Percentiles rank a stretch among this genome's conserved stretches.
phyloP scores from a whole-genome alignment of 2,113 vertebrate genomes.

The Zingel zingel region DNA sequence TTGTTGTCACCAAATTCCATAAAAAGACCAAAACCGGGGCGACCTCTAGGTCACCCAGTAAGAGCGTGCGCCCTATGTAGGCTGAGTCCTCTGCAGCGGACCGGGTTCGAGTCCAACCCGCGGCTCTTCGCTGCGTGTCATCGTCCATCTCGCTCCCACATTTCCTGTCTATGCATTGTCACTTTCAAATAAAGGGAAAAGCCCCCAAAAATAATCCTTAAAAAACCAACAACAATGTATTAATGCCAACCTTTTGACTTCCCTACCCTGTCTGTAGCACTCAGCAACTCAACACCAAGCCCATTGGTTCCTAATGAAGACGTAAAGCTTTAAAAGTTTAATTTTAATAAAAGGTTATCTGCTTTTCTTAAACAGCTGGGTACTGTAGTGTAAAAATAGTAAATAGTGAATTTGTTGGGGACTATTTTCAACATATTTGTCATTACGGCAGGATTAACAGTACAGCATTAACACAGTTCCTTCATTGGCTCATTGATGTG shows the following conservation, averaged over 20 bases:
- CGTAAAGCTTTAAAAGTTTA: background rate
- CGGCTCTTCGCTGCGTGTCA: too few relatives aligned
- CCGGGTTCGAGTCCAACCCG: too few relatives aligned
- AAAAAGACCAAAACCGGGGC: background rate
- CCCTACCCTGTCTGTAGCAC: background rate
- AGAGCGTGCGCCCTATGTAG: too few relatives aligned
- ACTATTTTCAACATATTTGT: background rate
- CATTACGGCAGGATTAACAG: background rate
- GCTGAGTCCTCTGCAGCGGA: too few relatives aligned
- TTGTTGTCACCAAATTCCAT: background rate
- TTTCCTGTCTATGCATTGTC: too few relatives aligned
- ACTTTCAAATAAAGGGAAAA: too few relatives aligned
- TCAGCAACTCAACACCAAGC: background rate
- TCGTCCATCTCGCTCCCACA: too few relatives aligned
- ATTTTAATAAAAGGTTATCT: background rate
- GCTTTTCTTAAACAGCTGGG: background rate
- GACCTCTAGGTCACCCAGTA: too few relatives aligned
- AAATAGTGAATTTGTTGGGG: background rate
- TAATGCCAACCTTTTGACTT: background rate
- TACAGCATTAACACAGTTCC: background rate
- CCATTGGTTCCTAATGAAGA: background rate
- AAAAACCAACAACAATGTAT: background rate
- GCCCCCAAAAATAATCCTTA: too few relatives aligned
- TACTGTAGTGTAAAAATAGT: background rate
- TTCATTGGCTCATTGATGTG: background rate